Conservation (phyloP, 2,797 vertebrate genomes). For the Toxotes lorentzi region DNA sequence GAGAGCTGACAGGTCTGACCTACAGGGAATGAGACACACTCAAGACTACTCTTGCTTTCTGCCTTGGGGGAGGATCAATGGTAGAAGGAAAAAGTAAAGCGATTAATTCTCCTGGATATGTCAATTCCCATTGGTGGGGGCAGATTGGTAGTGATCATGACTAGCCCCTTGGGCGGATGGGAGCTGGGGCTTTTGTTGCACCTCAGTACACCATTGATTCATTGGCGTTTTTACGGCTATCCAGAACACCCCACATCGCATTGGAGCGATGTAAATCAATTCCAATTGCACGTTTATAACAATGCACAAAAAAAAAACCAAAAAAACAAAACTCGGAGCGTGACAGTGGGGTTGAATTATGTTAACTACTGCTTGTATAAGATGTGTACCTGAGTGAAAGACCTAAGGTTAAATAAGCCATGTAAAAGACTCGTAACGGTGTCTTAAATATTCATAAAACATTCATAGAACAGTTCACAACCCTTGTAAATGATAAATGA, state of each 20-base stretch:
- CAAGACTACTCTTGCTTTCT: slow-evolving; percentile 59
- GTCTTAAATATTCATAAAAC: slow-evolving; percentile 64
- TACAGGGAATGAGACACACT: slow-evolving; percentile 74
- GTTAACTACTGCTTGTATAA: slow-evolving; percentile 33
- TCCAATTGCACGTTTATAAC: slow-evolving; percentile 72
- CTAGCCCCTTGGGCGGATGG: slow-evolving; percentile 59
- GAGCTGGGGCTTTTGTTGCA: slow-evolving; percentile 68
- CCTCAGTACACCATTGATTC: slow-evolving; percentile 77
- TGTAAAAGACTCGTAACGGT: slow-evolving; percentile 46
- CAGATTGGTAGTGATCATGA: slow-evolving; percentile 78
- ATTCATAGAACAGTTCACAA: slow-evolving; percentile 58
- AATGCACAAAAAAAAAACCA: slow-evolving; percentile 29
- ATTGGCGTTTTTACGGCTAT: slow-evolving; percentile 71
- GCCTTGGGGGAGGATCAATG: slow-evolving; percentile 76
- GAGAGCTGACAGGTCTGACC: slow-evolving; percentile 74
- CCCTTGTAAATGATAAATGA: slow-evolving; percentile 58
- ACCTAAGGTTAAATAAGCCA: slow-evolving; percentile 59
- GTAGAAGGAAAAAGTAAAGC: slow-evolving; percentile 70
- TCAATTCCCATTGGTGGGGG: slow-evolving; percentile 76
- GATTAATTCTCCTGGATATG: slow-evolving; percentile 80
- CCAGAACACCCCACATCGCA: slow-evolving; percentile 62
- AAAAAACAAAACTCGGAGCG: slow-evolving; percentile 11
- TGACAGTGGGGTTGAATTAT: slow-evolving; percentile 53
- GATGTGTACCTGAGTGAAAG: slow-evolving; percentile 31
- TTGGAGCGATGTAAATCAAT: slow-evolving; percentile 72